These are phyloP conservation scores for Syrista parreyssii DNA, from an alignment of 2,888 invertebrate species.

Conservation along the genomic window DNA sequence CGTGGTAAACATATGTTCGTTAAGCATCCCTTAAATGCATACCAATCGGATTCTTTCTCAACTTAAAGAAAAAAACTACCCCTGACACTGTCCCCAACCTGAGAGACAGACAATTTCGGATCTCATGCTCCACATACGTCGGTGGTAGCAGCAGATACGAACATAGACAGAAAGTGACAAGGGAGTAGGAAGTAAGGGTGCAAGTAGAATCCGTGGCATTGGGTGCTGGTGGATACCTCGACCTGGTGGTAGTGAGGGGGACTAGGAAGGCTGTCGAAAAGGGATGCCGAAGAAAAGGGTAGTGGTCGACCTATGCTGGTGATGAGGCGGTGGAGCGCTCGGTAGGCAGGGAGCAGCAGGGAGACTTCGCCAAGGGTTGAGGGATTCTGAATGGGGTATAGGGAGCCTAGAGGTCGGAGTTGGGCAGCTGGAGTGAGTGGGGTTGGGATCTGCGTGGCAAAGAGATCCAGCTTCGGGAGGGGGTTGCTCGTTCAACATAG, in stretches of 20 bases:
- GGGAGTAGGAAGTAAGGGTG: slow-evolving; percentile 1
- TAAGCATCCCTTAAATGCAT: neutral
- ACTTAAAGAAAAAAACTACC: neutral
- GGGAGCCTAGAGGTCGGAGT: slow-evolving; percentile 42
- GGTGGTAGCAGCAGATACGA: slow-evolving; percentile 9
- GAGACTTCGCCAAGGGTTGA: neutral
- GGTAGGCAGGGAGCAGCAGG: neutral
- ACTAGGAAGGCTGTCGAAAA: slow-evolving; percentile 9
- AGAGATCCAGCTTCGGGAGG: slow-evolving; percentile 4
- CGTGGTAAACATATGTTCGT: neutral
- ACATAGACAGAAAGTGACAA: slow-evolving; percentile 5
- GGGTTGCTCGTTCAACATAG: neutral
- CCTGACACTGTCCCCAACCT: neutral
- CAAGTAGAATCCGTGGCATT: neutral
- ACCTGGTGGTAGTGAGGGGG: neutral
- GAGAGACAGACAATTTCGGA: neutral
- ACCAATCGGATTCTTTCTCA: neutral
- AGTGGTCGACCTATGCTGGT: slow-evolving; percentile 22
- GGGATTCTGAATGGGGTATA: slow-evolving; percentile 5
- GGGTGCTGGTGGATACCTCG: neutral
- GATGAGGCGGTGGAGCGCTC: slow-evolving; percentile 1
- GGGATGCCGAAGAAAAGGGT: slow-evolving; percentile 39
- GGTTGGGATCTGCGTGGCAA: neutral
- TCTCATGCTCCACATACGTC: neutral
- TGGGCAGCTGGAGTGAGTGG: slow-evolving; percentile 43